A percentile compares a stretch with the other conserved stretches of the same genome.
phyloP scores from a whole-genome alignment of 2,888 invertebrate genomes.

The Polia nebulosa region DNA sequence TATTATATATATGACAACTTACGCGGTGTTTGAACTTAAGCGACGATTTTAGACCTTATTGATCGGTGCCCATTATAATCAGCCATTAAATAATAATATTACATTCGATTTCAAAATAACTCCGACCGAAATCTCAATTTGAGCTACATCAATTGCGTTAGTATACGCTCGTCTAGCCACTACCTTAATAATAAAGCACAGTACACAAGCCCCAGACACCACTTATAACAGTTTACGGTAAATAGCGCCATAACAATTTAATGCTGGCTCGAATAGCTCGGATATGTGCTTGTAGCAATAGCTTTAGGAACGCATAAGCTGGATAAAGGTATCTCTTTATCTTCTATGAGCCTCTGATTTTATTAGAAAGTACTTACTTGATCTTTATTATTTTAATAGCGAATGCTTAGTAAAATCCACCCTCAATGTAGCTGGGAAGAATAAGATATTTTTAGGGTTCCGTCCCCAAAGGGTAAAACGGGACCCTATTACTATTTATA shows the following conservation, averaged over 20 bases:
- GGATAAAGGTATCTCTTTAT: conserved; percentile 61
- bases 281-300: conserved; percentile 59
- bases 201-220: conserved; percentile 76
- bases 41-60: too few relatives aligned
- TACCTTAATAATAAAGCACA: conserved; percentile 69
- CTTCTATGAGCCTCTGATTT: conserved; percentile 34
- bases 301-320: conserved; percentile 24
- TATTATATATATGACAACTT: too few relatives aligned
- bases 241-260: conserved; percentile 78
- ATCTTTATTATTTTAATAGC: neutral
- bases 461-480: too few relatives aligned
- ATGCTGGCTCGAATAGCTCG: conserved; percentile 69
- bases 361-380: conserved; percentile 37
- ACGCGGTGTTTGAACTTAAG: too few relatives aligned
- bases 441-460: too few relatives aligned
- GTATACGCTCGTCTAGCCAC: neutral
- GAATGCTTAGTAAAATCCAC: neutral
- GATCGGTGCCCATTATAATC: too few relatives aligned
- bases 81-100: too few relatives aligned
- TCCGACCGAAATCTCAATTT: neutral
- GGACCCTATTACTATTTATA: too few relatives aligned
- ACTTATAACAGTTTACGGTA: conserved; percentile 76
- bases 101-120: neutral
- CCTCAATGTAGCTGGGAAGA: neutral
- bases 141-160: conserved; percentile 17